Conservation (phyloP, 2,797 vertebrate genomes). For the Spondyliosoma cantharus region DNA sequence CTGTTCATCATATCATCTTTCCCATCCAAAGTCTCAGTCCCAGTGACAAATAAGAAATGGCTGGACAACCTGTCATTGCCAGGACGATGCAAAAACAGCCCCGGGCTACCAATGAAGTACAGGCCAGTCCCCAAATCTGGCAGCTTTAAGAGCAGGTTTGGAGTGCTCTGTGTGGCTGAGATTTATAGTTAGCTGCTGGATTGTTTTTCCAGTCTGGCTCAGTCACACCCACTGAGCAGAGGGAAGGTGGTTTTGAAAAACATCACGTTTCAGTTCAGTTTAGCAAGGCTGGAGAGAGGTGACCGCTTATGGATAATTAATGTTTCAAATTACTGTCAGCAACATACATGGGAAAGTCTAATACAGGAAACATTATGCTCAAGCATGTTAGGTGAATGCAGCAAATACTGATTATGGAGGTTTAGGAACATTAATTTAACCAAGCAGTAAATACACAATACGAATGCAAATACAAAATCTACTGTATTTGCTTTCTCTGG, state of each 20-base stretch:
- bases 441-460: conserved; percentile 6
- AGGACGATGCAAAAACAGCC: conserved; percentile 55
- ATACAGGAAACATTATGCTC: conserved; percentile 10
- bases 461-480: conserved; percentile 6
- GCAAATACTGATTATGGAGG: conserved; percentile 3
- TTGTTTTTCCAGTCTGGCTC: conserved; percentile 31
- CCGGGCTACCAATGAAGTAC: conserved; percentile 49
- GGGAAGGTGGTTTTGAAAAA: conserved; percentile 39
- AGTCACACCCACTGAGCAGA: conserved; percentile 29
- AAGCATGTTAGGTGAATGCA: conserved; percentile 4
- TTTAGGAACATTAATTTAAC: conserved; percentile 5
- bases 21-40: conserved; percentile 25
- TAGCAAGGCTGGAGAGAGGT: conserved; percentile 13
- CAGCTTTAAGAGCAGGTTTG: conserved; percentile 56
- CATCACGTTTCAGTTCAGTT: conserved; percentile 13
- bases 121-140: conserved; percentile 60
- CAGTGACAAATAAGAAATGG: conserved; percentile 60
- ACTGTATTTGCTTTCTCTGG: background rate
- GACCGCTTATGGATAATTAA: conserved; percentile 42
- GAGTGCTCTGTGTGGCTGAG: conserved; percentile 40
- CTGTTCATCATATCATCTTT: conserved; percentile 57
- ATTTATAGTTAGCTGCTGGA: conserved; percentile 57
- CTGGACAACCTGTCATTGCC: conserved; percentile 53
- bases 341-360: background rate
- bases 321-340: conserved; percentile 25